A percentile compares a stretch with the other conserved stretches of the same genome.
Evolutionary conservation across 2,888 invertebrate species (phyloP).

Genomic region (Neria commutata): DNA sequence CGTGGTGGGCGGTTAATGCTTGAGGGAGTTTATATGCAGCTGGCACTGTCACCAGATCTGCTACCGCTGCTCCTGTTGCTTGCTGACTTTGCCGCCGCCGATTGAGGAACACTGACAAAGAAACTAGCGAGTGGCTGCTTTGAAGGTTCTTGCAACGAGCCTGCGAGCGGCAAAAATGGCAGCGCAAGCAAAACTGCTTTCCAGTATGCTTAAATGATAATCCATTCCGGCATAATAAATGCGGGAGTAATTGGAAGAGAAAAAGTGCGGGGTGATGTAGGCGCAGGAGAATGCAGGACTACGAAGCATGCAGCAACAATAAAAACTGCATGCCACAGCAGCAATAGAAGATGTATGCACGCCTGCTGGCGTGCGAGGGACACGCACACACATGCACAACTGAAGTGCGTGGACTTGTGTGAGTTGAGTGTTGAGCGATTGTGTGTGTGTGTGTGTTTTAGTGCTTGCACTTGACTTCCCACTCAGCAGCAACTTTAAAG

Average conservation of each 20-base stretch:
- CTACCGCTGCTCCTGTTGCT: conserved; percentile 1
- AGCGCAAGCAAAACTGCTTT: conserved; percentile 47
- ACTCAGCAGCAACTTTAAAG: no score
- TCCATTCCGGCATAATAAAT: conserved; percentile 56
- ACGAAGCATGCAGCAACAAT: background rate
- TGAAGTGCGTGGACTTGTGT: no score
- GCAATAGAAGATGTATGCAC: no score
- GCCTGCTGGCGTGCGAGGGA: no score
- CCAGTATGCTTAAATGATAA: conserved; percentile 49
- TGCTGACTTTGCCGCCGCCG: conserved; percentile 19
- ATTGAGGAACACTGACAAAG: conserved; percentile 21
- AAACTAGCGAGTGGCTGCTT: conserved; percentile 24
- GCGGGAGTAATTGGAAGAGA: conserved; percentile 51
- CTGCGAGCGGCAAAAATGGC: conserved; percentile 45
- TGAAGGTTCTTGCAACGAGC: conserved; percentile 31
- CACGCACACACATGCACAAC: no score
- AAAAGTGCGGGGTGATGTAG: conserved; percentile 43
- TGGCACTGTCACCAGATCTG: background rate
- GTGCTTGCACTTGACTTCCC: no score
- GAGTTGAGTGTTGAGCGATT: no score
- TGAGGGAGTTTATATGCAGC: no score
- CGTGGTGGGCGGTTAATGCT: no score
- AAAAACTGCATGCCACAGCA: background rate
- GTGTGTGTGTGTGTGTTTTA: no score
- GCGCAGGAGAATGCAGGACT: conserved; percentile 13